A percentile compares a stretch with the other conserved stretches of the same genome.
Conservation (phyloP, 2,888 invertebrate species). For the Acrobeloides nanus region DNA sequence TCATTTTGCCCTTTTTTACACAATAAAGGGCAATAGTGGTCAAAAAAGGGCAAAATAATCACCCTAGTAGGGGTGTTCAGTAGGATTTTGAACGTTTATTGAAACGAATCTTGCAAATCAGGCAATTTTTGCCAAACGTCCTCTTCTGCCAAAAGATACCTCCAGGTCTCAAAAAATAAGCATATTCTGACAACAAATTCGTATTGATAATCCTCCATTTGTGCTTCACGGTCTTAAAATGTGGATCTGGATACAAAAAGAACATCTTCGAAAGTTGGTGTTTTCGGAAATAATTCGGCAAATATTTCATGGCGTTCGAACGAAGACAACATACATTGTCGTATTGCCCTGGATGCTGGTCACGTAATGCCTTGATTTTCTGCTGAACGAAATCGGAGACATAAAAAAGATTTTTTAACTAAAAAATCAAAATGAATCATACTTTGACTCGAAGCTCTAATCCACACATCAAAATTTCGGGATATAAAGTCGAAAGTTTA, state of each 20-base stretch:
- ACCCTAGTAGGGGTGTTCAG: too few relatives aligned
- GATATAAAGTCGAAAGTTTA: conserved; percentile 76
- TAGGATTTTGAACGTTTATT: too few relatives aligned
- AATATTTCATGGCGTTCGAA: conserved; percentile 97
- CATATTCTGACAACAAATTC: conserved; percentile 87
- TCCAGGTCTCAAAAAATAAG: conserved; percentile 77
- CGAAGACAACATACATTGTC: conserved; percentile 88
- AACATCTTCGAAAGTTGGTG: conserved; percentile 76
- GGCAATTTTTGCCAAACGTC: too few relatives aligned
- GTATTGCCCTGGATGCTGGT: conserved; percentile 64
- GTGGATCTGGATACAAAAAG: conserved; percentile 96
- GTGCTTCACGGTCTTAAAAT: conserved; percentile 96
- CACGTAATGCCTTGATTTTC: conserved; percentile 76
- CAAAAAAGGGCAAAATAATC: too few relatives aligned
- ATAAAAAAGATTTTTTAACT: conserved; percentile 16
- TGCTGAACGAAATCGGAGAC: conserved; percentile 89
- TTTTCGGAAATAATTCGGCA: conserved; percentile 91
- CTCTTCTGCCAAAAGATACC: too few relatives aligned
- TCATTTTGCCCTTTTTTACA: too few relatives aligned
- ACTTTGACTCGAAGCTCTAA: conserved; percentile 97
- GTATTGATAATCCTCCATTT: conserved; percentile 97
- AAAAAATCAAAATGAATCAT: background rate
- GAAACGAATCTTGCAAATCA: too few relatives aligned
- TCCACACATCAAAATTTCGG: conserved; percentile 78
- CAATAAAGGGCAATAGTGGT: too few relatives aligned